phyloP scores from a whole-genome alignment of 2,113 vertebrate genomes.

The Galemys pyrenaicus region DNA sequence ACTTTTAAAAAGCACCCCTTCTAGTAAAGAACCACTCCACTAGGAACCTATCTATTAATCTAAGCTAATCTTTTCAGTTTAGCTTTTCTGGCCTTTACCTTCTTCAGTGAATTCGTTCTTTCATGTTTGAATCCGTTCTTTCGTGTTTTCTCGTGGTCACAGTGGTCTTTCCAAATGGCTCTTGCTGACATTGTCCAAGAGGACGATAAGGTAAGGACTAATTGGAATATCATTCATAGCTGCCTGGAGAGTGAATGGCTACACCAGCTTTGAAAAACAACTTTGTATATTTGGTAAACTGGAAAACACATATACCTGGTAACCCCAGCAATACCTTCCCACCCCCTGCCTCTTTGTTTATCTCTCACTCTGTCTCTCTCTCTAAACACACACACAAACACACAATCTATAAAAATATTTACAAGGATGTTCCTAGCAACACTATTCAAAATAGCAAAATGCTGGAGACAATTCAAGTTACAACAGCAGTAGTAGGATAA shows the following conservation, averaged over 20 bases:
- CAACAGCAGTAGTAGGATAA: neutral
- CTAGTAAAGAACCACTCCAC: neutral
- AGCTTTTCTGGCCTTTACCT: neutral
- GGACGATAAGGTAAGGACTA: neutral
- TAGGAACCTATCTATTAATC: neutral
- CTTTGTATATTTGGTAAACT: neutral
- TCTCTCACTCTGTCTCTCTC: neutral
- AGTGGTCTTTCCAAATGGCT: neutral
- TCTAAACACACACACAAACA: neutral
- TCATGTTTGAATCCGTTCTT: neutral
- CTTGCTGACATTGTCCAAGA: neutral
- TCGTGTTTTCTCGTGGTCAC: neutral
- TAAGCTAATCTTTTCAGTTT: neutral
- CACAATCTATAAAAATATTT: neutral
- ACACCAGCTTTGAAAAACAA: neutral
- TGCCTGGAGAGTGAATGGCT: neutral
- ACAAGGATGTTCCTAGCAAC: neutral
- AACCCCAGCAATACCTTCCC: neutral
- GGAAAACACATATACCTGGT: neutral
- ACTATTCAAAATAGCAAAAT: neutral
- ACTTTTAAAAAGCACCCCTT: neutral
- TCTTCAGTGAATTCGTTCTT: neutral
- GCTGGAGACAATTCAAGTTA: neutral
- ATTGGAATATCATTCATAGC: neutral
- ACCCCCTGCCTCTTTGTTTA: neutral